phyloP scores from a whole-genome alignment of 2,797 vertebrate species.

The Sebastes wilsoni region DNA sequence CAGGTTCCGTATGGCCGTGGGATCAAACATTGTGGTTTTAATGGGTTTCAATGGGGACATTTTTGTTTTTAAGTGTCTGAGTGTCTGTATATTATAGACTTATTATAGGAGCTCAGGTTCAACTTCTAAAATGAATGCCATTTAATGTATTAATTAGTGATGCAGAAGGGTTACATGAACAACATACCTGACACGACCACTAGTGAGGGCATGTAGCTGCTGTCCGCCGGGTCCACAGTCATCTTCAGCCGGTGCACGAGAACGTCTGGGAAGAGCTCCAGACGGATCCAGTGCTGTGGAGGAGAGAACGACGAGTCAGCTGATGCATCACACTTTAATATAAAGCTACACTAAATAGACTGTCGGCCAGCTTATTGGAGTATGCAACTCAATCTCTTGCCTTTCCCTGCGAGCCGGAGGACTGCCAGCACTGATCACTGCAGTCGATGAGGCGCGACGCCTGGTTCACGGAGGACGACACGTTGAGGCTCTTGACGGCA shows the following conservation, averaged over 20 bases:
- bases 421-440: slow-evolving; percentile 98
- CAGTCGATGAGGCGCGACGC: slow-evolving; percentile 93
- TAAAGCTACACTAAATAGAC: background rate
- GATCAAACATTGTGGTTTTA: background rate
- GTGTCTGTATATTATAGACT: background rate
- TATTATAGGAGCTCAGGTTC: background rate
- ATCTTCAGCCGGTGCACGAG: slow-evolving; percentile 96
- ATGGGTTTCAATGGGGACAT: background rate
- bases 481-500: slow-evolving; percentile 93
- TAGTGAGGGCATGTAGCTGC: slow-evolving; percentile 98
- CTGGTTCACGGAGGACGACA: slow-evolving; percentile 95
- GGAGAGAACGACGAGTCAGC: slow-evolving; percentile 1
- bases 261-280: slow-evolving; percentile 97
- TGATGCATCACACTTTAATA: background rate
- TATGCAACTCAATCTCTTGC: slow-evolving; percentile 66
- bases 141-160: background rate
- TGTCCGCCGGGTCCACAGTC: slow-evolving; percentile 96
- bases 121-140: background rate
- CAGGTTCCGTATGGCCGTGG: too few relatives aligned
- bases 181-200: slow-evolving; percentile 94
- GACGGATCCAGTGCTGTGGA: slow-evolving; percentile 95
- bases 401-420: slow-evolving; percentile 98
- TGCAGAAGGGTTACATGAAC: background rate
- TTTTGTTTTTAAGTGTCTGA: too few relatives aligned
- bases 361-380: background rate